A percentile compares a stretch with the other conserved stretches of the same genome.
Conservation (phyloP, 2,888 invertebrate species). For the Dinocampus coccinellae region DNA sequence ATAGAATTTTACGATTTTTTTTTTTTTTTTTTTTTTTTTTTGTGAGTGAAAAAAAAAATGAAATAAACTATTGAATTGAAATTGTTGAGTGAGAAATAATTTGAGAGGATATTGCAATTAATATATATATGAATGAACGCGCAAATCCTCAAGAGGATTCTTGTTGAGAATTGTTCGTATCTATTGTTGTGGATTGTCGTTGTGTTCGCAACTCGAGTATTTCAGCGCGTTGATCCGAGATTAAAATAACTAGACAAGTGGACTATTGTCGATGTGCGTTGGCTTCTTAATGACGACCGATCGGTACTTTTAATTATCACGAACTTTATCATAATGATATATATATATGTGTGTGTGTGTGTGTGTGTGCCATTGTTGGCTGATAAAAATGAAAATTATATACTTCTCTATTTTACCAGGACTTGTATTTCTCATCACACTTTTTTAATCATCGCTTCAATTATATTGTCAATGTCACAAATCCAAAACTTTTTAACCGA, state of each 20-base stretch:
- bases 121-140: background rate
- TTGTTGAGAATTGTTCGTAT: slow-evolving; percentile 7
- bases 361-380: background rate
- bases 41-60: too few species aligned
- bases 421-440: background rate
- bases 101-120: slow-evolving; percentile 11
- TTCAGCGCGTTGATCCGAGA: background rate
- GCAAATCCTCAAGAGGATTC: background rate
- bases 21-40: background rate
- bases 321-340: too few species aligned
- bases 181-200: background rate
- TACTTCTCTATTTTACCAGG: background rate
- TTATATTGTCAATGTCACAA: slow-evolving; percentile 18
- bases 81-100: background rate
- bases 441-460: slow-evolving; percentile 27
- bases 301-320: slow-evolving; percentile 62
- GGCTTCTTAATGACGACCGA: slow-evolving; percentile 55
- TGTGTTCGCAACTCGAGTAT: background rate
- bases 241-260: background rate
- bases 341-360: background rate
- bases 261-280: slow-evolving; percentile 4
- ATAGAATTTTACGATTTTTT: background rate
- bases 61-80: background rate
- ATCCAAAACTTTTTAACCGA: slow-evolving; percentile 1
- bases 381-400: background rate